Evolutionary conservation across 1,140 invertebrate species (phyloP).

Genomic region (Carposina sasakii): DNA sequence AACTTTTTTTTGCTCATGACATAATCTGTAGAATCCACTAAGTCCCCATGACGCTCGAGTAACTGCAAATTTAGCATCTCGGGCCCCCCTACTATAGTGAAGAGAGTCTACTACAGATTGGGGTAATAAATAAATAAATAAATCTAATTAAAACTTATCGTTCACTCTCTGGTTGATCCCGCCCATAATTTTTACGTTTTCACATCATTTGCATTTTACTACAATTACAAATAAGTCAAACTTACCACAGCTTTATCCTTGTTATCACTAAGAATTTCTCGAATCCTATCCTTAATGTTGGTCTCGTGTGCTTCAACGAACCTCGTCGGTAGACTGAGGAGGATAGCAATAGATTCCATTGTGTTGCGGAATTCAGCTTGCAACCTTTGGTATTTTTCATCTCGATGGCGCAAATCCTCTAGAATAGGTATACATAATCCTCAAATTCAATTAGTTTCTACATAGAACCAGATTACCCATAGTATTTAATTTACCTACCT

Average conservation of each 20-base stretch:
- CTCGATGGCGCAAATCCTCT: slow-evolving; percentile 80
- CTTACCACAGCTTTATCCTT: slow-evolving; percentile 82
- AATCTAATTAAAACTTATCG: too few species aligned
- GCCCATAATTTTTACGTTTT: background rate
- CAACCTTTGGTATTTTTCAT: slow-evolving; percentile 78
- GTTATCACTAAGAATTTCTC: slow-evolving; percentile 82
- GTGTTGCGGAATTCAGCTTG: slow-evolving; percentile 78
- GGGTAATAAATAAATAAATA: too few species aligned
- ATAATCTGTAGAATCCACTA: too few species aligned
- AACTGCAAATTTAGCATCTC: too few species aligned
- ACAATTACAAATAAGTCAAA: slow-evolving; percentile 7
- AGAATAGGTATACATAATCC: slow-evolving; percentile 27
- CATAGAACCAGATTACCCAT: too few species aligned
- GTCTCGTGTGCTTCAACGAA: slow-evolving; percentile 84
- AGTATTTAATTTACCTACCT: slow-evolving; percentile 64
- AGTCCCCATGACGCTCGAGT: too few species aligned
- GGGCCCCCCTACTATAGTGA: too few species aligned
- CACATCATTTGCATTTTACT: background rate
- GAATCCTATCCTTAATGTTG: slow-evolving; percentile 82
- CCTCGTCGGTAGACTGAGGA: slow-evolving; percentile 77
- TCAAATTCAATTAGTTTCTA: slow-evolving; percentile 4
- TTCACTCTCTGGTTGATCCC: too few species aligned
- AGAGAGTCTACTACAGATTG: too few species aligned
- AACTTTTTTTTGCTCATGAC: too few species aligned
- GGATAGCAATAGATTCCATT: slow-evolving; percentile 79